Evolutionary conservation across 2,797 vertebrate species (phyloP), one percentile per base, ranked within the genome.

Genomic region (Esox masquinongy): DNA sequence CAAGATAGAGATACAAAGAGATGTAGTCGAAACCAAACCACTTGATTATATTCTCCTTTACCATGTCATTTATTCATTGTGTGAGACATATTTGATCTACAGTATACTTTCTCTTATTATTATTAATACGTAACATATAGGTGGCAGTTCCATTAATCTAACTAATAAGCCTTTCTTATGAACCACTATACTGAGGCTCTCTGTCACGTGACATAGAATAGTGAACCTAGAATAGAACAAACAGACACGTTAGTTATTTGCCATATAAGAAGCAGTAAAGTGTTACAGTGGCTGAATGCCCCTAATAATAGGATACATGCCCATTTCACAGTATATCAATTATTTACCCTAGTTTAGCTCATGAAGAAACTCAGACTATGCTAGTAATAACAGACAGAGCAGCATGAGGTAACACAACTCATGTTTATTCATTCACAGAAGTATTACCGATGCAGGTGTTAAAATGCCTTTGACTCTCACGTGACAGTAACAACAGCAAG

Each of bases 321-420:
- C 14, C 26, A 29, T 66, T 66, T 31, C 29, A 66, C 63, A 29
- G 15, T 66, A 31, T 66, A 66, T 31, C n/a, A 64, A 26, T 64
- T 4, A 64, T 31, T 61, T 61, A 61, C 7, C 14, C 15, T 31
- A 36, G 64, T 67, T 34, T 61, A 12, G 56, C 56, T 26, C 11
- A 61, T 61, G 22, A 61, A 4, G 64, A 17, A 31, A 19, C 29
- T 31, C 16, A 67, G 26, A 15, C 64, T 16, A 67, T 0, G 16
- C 31, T 67, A 67, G 19, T 67, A 19, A 66, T 66, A 66, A 51
- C 49, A 51, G 47, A 16, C 69, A 51, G 24, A 49, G 50, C 69
- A 29, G 43, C 2, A 43, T 7, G 22, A 61, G 56, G 56, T 11
- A 61, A n/a, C 43, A 24, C 24, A 17, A 31, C 56, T 59, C 64